Evolutionary conservation across 2,113 vertebrate genomes (phyloP).

Genomic region (Raja brachyura): DNA sequence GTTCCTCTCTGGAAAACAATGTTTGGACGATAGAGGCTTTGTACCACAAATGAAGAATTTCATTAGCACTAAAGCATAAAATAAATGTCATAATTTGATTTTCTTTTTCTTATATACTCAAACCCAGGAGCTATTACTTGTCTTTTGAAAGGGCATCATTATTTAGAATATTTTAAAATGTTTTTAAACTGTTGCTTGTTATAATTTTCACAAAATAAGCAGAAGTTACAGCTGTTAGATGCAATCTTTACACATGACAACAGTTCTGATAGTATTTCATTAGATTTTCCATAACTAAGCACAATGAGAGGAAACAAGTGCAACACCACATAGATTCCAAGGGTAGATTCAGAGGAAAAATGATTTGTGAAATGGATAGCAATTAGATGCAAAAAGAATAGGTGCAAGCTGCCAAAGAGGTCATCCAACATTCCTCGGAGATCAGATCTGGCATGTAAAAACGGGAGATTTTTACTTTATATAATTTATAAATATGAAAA

Average conservation of each 20-base stretch:
- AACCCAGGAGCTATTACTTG: no score
- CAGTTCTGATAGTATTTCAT: not conserved
- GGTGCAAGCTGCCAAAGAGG: not conserved
- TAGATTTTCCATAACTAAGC: not conserved
- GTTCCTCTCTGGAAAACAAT: not conserved
- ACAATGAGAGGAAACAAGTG: not conserved
- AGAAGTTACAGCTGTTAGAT: not conserved
- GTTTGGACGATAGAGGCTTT: not conserved
- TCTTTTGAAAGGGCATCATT: not conserved
- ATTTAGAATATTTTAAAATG: not conserved
- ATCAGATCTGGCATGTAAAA: not conserved
- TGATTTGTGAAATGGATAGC: not conserved
- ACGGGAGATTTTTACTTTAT: not conserved
- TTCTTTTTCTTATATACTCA: no score
- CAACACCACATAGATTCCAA: not conserved
- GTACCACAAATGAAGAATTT: not conserved
- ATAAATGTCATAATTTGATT: not conserved
- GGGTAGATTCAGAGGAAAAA: not conserved
- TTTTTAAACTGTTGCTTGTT: not conserved
- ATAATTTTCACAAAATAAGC: not conserved
- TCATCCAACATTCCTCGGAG: not conserved
- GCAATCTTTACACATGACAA: not conserved
- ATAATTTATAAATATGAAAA: not conserved
- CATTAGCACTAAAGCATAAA: not conserved
- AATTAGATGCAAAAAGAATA: not conserved